Conservation (phyloP, 1,140 invertebrate species). For the Frieseomelitta varia region DNA sequence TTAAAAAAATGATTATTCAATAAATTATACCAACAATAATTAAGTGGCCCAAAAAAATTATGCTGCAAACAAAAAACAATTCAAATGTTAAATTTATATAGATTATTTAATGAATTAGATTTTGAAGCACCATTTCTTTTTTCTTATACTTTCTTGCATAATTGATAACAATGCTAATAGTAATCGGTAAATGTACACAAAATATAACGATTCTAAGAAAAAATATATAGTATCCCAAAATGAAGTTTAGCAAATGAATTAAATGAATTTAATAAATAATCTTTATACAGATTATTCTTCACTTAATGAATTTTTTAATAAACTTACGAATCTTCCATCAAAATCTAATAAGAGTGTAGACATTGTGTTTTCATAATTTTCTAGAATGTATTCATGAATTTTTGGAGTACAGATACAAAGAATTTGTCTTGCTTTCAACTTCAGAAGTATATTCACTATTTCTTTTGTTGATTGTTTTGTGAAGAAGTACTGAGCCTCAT, state of each 20-base stretch:
- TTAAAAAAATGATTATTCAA: constrained; percentile 94
- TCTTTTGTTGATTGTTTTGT: constrained; percentile 83
- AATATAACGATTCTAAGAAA: no score
- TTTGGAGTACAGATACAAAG: constrained; percentile 91
- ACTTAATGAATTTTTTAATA: constrained; percentile 12
- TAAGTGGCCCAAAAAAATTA: constrained; percentile 86
- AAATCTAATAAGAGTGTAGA: constrained; percentile 89
- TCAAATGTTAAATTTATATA: not conserved
- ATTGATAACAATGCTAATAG: no score
- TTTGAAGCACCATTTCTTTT: no score
- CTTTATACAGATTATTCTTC: not conserved
- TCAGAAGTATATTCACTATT: constrained; percentile 82
- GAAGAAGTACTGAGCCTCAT: constrained; percentile 91
- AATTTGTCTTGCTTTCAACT: constrained; percentile 84
- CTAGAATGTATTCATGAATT: constrained; percentile 86
- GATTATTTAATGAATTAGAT: not conserved
- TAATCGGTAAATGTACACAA: no score
- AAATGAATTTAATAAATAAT: no score
- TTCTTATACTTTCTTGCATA: no score
- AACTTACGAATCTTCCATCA: constrained; percentile 87
- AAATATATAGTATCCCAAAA: no score
- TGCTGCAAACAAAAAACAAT: constrained; percentile 78
- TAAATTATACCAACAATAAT: constrained; percentile 92
- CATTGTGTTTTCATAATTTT: constrained; percentile 80
- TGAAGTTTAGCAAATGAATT: no score